Base-by-base conservation (phyloP, 2,797 vertebrate genomes). In the Lutjanus campechanus region DNA sequence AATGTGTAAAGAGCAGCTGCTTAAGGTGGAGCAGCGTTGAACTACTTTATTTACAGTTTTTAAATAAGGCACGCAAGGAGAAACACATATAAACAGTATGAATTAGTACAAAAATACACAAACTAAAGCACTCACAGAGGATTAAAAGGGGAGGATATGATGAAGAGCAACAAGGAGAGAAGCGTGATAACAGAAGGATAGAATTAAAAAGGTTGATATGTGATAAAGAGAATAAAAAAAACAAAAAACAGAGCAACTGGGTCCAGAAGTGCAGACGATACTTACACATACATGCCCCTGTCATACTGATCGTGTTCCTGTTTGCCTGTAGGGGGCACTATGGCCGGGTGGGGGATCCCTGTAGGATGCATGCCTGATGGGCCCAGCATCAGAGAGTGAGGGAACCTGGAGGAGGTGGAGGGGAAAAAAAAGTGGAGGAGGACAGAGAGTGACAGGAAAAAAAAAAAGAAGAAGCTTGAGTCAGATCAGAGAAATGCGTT, bases 291-390 rank as follows among this genome's bases (percentile, higher is more conserved):
- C 96, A 99, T 96, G 95, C 93, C 94, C 8, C 97, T 93, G 86
- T 99, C 97, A 36, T 97, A 99, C 74, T 97, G 96, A 22, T 98
- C 97, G 56, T 97, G 96, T 71, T 99, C 98, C 89, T 98, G 98
- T 94, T 99, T 99, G 90, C 97, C 97, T 64, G 98, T 95, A 82
- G 97, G 93, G 88, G 97, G 97, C 93, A 98, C 96, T 79, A 99
- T 99, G 78, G 98, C 98, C 0, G 98, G 97, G 90, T 99, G 98
- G 1, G 98, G 97, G 94, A 99, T 99, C 87, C 98, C 98, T 1
- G 98, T 97, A 1, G 97, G 96, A 88, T 99, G 98, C 95, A 99
- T 97, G 76, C 97, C 94, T 0, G 95, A 95, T 0, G 97, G 96
- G 82, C 98, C 95, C 74, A 99, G 95, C 97, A 99, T 97, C 94